phyloP scores from a whole-genome alignment of 2,797 vertebrate genomes.

The Jordanella pulchra region DNA sequence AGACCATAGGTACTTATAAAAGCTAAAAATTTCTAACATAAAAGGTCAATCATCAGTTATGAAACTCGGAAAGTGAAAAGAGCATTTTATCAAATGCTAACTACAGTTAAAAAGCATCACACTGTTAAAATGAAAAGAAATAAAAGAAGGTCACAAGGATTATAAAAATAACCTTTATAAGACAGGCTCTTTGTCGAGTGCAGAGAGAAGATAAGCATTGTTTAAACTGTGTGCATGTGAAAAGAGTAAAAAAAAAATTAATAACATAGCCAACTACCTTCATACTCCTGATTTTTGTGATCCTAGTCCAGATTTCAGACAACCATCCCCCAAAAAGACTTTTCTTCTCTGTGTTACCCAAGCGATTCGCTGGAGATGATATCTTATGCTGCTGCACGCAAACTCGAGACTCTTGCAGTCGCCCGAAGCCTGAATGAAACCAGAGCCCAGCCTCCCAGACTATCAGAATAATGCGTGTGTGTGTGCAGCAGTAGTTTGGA shows the following conservation, averaged over 20 bases:
- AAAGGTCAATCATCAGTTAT: background rate
- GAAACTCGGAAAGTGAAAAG: background rate
- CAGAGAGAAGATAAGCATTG: background rate
- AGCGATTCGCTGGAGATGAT: constrained; percentile 69
- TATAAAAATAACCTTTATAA: background rate
- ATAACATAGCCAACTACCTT: constrained; percentile 12
- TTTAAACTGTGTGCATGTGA: background rate
- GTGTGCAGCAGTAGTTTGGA: constrained; percentile 29
- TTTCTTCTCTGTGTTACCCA: constrained; percentile 45
- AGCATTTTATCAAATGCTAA: background rate
- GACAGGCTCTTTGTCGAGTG: background rate
- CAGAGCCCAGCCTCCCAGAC: constrained; percentile 74
- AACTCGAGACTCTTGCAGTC: constrained; percentile 71
- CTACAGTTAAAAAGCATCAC: background rate
- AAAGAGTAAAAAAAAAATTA: constrained; percentile 18
- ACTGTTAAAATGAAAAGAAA: background rate
- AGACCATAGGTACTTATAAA: background rate
- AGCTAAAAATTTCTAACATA: constrained; percentile 2
- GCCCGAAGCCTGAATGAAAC: constrained; percentile 80
- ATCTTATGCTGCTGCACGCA: constrained; percentile 66
- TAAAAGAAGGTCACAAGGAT: background rate
- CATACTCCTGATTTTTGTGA: constrained; percentile 15
- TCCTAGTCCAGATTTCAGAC: constrained; percentile 27
- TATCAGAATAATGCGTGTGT: constrained; percentile 55
- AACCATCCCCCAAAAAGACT: constrained; percentile 17